A percentile compares a stretch with the other conserved stretches of the same genome.
Conservation (phyloP, 2,113 vertebrate species). For the Marcusenius ussheri region DNA sequence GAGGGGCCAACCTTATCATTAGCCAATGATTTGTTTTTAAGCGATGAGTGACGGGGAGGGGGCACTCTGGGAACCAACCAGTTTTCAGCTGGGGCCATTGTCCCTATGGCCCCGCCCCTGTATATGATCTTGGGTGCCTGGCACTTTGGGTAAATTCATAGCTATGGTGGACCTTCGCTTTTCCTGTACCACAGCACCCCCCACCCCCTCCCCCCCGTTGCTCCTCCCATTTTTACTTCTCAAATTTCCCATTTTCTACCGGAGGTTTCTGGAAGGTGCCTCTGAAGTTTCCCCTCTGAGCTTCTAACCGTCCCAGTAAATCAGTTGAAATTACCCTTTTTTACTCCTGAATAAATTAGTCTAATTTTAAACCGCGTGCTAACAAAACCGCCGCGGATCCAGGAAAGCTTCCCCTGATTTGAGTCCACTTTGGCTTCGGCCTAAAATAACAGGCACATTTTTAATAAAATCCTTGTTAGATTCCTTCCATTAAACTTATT, state of each 20-base stretch:
- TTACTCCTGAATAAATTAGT: background rate
- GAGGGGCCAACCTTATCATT: background rate
- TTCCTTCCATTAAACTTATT: constrained; percentile 8
- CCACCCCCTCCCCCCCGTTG: background rate
- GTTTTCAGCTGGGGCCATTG: background rate
- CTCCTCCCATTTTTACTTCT: background rate
- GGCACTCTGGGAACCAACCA: background rate
- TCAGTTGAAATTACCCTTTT: background rate
- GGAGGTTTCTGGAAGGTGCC: background rate
- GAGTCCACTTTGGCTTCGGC: background rate
- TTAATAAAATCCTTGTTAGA: background rate
- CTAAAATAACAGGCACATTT: constrained; percentile 15
- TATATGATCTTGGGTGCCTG: background rate
- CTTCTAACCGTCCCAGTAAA: background rate
- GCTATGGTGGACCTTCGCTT: background rate
- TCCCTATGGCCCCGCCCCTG: background rate
- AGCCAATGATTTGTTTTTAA: background rate
- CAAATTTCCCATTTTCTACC: background rate
- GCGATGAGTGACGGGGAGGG: background rate
- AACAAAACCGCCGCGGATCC: background rate
- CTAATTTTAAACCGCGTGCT: background rate
- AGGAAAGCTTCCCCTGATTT: background rate
- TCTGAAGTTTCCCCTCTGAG: background rate
- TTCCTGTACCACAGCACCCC: background rate
- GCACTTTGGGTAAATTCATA: background rate